Percentiles rank a stretch among this genome's conserved stretches.
Evolutionary conservation across 1,140 invertebrate species (phyloP).

Genomic region (Vanessa atalanta): DNA sequence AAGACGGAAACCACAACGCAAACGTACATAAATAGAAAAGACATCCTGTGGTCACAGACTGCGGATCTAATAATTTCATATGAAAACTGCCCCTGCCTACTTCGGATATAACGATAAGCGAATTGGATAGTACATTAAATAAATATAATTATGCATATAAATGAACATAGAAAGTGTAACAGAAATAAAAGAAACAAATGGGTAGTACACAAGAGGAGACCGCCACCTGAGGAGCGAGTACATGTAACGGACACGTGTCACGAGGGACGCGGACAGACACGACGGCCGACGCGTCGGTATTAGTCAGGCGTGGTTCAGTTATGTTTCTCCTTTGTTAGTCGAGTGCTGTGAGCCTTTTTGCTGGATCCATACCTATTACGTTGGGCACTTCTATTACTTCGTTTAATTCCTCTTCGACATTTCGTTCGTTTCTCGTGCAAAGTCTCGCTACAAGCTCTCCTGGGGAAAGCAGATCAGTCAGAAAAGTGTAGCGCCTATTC

Average conservation of each 20-base stretch:
- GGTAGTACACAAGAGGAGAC: slow-evolving; percentile 28
- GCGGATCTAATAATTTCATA: neutral
- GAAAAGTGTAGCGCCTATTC: slow-evolving; percentile 32
- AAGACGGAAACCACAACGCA: slow-evolving; percentile 11
- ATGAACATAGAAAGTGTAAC: neutral
- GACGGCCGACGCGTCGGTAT: slow-evolving; percentile 33
- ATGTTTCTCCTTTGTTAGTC: slow-evolving; percentile 52
- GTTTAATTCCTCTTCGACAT: slow-evolving; percentile 39
- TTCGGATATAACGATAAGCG: neutral
- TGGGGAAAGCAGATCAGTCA: slow-evolving; percentile 61
- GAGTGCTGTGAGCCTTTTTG: slow-evolving; percentile 41
- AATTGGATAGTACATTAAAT: slow-evolving; percentile 16
- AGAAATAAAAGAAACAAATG: slow-evolving; percentile 10
- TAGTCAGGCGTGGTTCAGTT: slow-evolving; percentile 49
- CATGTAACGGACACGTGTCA: neutral
- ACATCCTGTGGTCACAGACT: neutral
- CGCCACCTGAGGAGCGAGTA: slow-evolving; percentile 38
- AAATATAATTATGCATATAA: slow-evolving; percentile 26
- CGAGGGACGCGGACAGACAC: slow-evolving; percentile 38
- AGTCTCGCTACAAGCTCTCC: slow-evolving; percentile 67
- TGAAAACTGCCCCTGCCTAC: neutral
- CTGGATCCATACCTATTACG: slow-evolving; percentile 57
- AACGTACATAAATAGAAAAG: no score
- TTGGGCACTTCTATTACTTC: slow-evolving; percentile 51
- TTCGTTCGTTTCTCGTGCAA: slow-evolving; percentile 60